These are phyloP conservation scores for Erebia epiphron DNA, from an alignment of 2,888 invertebrate species.

Conservation along the genomic window DNA sequence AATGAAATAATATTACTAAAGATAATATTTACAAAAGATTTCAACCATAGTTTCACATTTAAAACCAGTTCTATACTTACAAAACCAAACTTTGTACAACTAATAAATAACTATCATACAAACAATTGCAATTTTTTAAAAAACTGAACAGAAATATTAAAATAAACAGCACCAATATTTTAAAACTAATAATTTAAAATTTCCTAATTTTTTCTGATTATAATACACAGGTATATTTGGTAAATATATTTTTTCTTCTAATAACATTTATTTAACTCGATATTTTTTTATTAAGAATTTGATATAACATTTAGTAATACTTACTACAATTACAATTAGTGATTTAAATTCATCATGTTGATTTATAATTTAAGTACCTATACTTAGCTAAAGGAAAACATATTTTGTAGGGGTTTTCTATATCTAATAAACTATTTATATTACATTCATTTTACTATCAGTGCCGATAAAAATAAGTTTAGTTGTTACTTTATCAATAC, in stretches of 20 bases:
- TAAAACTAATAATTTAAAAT: conserved; percentile 3
- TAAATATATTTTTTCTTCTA: conserved; percentile 16
- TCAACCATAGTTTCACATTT: background rate
- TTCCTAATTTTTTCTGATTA: background rate
- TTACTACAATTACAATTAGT: conserved; percentile 1
- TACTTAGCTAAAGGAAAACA: conserved; percentile 28
- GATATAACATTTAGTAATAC: conserved; percentile 11
- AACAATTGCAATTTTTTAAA: conserved; percentile 18
- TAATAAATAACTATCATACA: conserved; percentile 19
- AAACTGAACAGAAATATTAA: conserved; percentile 19
- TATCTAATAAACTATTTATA: background rate
- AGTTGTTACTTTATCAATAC: too few species aligned
- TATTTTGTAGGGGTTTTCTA: conserved; percentile 4
- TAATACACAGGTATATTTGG: conserved; percentile 2
- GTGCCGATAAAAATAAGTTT: too few species aligned
- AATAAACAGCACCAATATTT: conserved; percentile 19
- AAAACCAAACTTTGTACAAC: conserved; percentile 24
- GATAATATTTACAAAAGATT: conserved; percentile 7
- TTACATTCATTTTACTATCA: too few species aligned
- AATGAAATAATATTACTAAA: conserved; percentile 30
- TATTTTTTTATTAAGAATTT: conserved; percentile 16
- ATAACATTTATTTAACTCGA: conserved; percentile 21
- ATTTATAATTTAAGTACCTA: conserved; percentile 20
- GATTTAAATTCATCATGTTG: conserved; percentile 23
- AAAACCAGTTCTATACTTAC: conserved; percentile 12